Evolutionary conservation across 2,797 vertebrate species (phyloP).

Genomic region (Nothura maculosa): DNA sequence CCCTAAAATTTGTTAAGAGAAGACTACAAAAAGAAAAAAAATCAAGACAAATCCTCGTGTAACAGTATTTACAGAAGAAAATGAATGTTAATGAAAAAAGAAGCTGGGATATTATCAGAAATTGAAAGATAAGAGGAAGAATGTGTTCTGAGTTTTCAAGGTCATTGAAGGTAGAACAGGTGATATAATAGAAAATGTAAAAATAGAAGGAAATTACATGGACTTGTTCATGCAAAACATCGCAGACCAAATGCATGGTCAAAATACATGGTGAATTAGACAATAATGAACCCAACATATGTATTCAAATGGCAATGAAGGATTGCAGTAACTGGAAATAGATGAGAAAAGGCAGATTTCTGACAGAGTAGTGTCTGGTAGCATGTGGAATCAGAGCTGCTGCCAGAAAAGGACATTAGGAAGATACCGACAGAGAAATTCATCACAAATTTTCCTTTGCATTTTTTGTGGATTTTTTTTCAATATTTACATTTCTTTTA

Average conservation of each 20-base stretch:
- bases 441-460: neutral
- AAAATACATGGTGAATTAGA: neutral
- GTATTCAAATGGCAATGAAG: neutral
- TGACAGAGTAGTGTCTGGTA: neutral
- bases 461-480: neutral
- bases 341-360: neutral
- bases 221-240: neutral
- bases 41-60: neutral
- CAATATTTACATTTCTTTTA: neutral
- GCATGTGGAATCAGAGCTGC: accelerated
- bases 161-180: neutral
- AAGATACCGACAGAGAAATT: neutral
- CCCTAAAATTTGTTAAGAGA: neutral
- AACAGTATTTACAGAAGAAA: neutral
- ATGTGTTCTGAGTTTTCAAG: neutral
- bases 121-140: neutral
- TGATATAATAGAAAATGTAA: neutral
- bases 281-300: neutral
- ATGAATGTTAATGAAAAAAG: neutral
- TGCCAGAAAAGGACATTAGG: neutral
- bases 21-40: neutral
- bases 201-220: neutral
- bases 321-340: neutral
- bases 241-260: neutral
- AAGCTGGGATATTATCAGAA: neutral